Percentiles rank a stretch among this genome's conserved stretches.
Conservation (phyloP, 2,797 vertebrate species). For the Micropoecilia bifurca region DNA sequence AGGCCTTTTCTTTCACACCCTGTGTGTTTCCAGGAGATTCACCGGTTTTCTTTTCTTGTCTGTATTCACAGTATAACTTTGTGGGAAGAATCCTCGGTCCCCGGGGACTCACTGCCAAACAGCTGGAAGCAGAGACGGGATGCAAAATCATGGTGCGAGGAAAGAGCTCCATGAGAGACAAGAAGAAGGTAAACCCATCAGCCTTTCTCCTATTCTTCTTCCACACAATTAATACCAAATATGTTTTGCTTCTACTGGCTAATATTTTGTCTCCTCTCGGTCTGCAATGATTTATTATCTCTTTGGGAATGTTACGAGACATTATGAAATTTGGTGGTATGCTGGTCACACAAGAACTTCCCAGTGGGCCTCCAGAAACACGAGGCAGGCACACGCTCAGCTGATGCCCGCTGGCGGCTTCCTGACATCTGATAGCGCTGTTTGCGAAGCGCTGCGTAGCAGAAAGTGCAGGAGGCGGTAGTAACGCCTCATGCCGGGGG, state of each 20-base stretch:
- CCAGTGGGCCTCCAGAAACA: slow-evolving; percentile 31
- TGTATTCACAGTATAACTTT: slow-evolving; percentile 84
- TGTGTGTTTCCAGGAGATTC: slow-evolving; percentile 25
- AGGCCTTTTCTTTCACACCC: background rate
- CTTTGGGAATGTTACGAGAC: slow-evolving; percentile 27
- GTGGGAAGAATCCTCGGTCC: slow-evolving; percentile 87
- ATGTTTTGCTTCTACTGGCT: background rate
- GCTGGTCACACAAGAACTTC: slow-evolving; percentile 24
- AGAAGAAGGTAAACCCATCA: slow-evolving; percentile 83
- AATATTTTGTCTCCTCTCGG: background rate
- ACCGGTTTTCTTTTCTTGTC: slow-evolving; percentile 15
- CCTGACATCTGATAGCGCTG: slow-evolving; percentile 63
- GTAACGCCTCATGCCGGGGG: slow-evolving; percentile 42
- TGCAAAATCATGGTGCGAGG: slow-evolving; percentile 90
- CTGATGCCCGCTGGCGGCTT: slow-evolving; percentile 46
- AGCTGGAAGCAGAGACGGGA: slow-evolving; percentile 87
- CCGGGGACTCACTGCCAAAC: slow-evolving; percentile 86
- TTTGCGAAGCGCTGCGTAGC: slow-evolving; percentile 55
- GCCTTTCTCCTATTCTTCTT: background rate
- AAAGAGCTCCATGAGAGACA: slow-evolving; percentile 88
- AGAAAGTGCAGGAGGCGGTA: slow-evolving; percentile 61
- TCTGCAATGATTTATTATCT: slow-evolving; percentile 11
- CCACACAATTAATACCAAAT: background rate
- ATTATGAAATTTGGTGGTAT: slow-evolving; percentile 19
- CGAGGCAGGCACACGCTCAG: slow-evolving; percentile 18